Evolutionary conservation across 2,113 vertebrate species (phyloP).

Genomic region (Copsychus sechellarum): DNA sequence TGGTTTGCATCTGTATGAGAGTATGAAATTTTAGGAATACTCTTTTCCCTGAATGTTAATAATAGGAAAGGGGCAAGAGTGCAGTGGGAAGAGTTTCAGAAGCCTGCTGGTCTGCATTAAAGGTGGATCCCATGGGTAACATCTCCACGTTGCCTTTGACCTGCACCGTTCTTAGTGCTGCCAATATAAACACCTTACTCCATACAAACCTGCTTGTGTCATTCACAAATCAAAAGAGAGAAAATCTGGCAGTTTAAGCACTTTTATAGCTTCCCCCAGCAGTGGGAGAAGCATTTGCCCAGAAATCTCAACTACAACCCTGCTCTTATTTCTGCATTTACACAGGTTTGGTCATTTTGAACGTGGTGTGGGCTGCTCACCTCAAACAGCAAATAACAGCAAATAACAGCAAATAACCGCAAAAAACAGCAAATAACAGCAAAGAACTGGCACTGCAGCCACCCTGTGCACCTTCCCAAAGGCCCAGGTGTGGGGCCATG

Average conservation of each 20-base stretch:
- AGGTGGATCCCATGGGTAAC: neutral
- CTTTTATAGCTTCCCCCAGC: neutral
- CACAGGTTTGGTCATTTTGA: neutral
- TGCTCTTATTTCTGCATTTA: slow-evolving; percentile 26
- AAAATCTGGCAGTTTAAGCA: neutral
- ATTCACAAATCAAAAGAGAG: neutral
- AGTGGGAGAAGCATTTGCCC: neutral
- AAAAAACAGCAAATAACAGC: neutral
- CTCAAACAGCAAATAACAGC: neutral
- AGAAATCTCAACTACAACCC: slow-evolving; percentile 24
- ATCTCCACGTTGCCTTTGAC: neutral
- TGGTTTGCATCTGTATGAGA: neutral
- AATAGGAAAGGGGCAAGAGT: neutral
- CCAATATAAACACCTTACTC: neutral
- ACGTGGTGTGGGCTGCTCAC: neutral
- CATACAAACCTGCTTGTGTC: neutral
- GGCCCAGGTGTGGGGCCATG: neutral
- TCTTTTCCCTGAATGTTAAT: neutral
- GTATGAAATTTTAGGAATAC: neutral
- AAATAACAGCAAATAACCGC: no score
- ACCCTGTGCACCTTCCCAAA: neutral
- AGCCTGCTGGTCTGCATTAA: neutral
- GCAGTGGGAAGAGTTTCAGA: neutral
- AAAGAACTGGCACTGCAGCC: neutral
- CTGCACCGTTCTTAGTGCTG: neutral